These are phyloP conservation scores for Catajapyx aquilonaris DNA, from an alignment of 1,140 invertebrate genomes.

Conservation along the genomic window DNA sequence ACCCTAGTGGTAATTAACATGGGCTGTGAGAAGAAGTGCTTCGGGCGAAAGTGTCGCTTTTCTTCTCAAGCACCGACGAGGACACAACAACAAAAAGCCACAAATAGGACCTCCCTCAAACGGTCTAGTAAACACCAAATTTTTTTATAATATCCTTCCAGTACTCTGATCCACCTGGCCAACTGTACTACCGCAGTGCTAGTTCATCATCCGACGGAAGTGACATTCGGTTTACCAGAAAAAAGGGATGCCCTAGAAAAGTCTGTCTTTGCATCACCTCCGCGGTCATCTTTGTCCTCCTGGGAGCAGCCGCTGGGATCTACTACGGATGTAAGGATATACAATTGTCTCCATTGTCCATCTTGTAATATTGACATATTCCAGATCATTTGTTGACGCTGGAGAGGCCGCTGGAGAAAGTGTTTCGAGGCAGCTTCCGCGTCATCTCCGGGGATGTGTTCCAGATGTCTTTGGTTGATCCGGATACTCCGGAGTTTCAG, in stretches of 20 bases:
- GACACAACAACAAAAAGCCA: no score
- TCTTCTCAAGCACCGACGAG: no score
- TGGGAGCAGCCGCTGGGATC: slow-evolving; percentile 56
- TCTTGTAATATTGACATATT: no score
- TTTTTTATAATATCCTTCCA: no score
- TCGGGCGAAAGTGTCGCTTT: no score
- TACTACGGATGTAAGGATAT: slow-evolving; percentile 67
- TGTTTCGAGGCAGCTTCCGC: slow-evolving; percentile 54
- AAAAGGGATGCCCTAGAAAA: slow-evolving; percentile 51
- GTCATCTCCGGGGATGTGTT: slow-evolving; percentile 41
- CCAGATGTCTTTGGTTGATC: slow-evolving; percentile 35
- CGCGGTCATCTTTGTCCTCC: slow-evolving; percentile 52
- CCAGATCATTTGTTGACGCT: slow-evolving; percentile 56
- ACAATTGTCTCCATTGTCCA: no score
- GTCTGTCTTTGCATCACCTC: slow-evolving; percentile 67
- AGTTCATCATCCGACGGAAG: slow-evolving; percentile 33
- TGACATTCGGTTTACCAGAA: slow-evolving; percentile 63
- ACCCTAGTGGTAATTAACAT: no score
- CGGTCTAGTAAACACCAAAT: no score
- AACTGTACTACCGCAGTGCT: not conserved
- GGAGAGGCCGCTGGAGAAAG: slow-evolving; percentile 48
- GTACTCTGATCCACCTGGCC: no score
- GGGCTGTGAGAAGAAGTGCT: no score
- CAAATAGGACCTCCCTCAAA: no score
- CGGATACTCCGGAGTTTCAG: slow-evolving; percentile 29